Base-by-base conservation (phyloP, 2,797 vertebrate species). In the Microctenopoma steveboyesi region DNA sequence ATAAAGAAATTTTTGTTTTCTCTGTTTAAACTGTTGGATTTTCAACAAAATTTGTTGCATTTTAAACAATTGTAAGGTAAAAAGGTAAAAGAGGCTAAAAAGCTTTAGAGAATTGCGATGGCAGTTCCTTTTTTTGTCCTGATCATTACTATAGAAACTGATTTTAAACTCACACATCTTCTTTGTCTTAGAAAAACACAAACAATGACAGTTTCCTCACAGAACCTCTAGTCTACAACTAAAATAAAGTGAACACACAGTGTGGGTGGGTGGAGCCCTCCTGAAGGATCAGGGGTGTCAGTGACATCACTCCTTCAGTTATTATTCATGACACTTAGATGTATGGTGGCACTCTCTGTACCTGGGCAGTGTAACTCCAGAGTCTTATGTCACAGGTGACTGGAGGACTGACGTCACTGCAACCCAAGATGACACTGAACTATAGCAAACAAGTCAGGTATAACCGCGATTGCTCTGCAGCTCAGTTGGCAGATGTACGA, bases 311-410 rank as follows among this genome's bases (percentile, higher is more conserved):
- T 42, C 16, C 60, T 42, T 76, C 72, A 88, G 66, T 22, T 62
- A 86, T 87, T 83, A 89, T 85, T 90, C 77, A 89, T 82, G 76
- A 60, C 46, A 58, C 5, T 52, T 51, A 71, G 68, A 67, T 74
- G 78, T 70, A 73, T 69, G 67, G 72, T 50, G 78, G 78, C 55
- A 43, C 61, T 50, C 67, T 58, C 39, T 56, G 63, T 52, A 55
- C 61, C 64, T 60, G 56, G 27, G 46, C 69, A n/a, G 72, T 80
- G 86, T 88, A 82, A 82, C 81, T 75, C 73, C 83, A 88, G 84
- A 82, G 43, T 60, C 64, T 78, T 76, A 69, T 78, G 74, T 82
- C 87, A 81, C 25, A 40, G 58, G 57, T 57, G 66, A 75, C 25
- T 11, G 55, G 54, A 62, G n/a, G 58, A 62, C 54, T 60, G 69